phyloP scores from a whole-genome alignment of 2,113 vertebrate genomes.

The Anguilla japonica region DNA sequence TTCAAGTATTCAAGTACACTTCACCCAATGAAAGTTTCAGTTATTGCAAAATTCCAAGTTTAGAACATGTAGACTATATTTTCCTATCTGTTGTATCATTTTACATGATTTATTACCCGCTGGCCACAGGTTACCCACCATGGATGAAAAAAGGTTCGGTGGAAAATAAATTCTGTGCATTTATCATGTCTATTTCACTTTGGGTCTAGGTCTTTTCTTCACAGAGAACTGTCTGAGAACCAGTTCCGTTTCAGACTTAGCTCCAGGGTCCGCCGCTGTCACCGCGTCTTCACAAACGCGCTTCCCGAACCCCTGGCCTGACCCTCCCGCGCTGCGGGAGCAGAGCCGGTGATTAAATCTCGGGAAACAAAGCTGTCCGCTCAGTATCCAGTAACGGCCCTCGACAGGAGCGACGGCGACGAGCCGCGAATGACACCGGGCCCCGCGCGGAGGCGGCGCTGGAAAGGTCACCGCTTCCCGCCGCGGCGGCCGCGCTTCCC shows the following conservation, averaged over 20 bases:
- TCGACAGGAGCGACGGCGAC: conserved; percentile 52
- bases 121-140: not conserved
- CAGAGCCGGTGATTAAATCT: conserved; percentile 63
- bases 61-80: too few relatives aligned
- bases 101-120: too few relatives aligned
- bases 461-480: conserved; percentile 48
- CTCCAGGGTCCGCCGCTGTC: conserved; percentile 46
- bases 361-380: conserved; percentile 55
- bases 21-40: too few relatives aligned
- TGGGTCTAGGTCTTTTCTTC: conserved; percentile 16
- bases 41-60: too few relatives aligned
- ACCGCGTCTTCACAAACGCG: conserved; percentile 49
- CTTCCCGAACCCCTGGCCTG: conserved; percentile 52
- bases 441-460: conserved; percentile 44
- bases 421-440: conserved; percentile 60
- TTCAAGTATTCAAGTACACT: too few relatives aligned
- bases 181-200: not conserved
- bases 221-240: conserved; percentile 34
- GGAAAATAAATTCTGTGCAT: not conserved
- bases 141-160: not conserved
- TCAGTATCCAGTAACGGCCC: conserved; percentile 65
- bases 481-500: not conserved
- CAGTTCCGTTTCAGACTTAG: conserved; percentile 38
- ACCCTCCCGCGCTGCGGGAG: conserved; percentile 46
- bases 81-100: too few relatives aligned